A percentile compares a stretch with the other conserved stretches of the same genome.
Conservation (phyloP, 2,888 invertebrate genomes). For the Melinaea menophilus region DNA sequence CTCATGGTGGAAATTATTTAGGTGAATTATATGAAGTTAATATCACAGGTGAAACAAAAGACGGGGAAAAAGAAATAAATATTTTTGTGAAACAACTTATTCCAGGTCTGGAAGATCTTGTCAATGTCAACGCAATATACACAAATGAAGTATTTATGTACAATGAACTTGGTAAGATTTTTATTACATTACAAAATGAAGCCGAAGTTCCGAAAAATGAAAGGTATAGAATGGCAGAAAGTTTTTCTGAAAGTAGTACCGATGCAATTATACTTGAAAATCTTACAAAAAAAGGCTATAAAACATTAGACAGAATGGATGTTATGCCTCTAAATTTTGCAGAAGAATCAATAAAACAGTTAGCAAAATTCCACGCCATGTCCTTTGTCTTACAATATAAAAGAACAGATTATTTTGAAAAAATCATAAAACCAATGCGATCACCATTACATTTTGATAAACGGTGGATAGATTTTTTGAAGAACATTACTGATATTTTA, state of each 20-base stretch:
- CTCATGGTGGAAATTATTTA: constrained; percentile 50
- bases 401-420: constrained; percentile 32
- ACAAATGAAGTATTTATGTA: constrained; percentile 43
- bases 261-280: constrained; percentile 51
- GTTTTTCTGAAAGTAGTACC: constrained; percentile 39
- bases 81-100: constrained; percentile 49
- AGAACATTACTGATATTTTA: constrained; percentile 33
- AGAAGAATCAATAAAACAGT: constrained; percentile 35
- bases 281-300: constrained; percentile 41
- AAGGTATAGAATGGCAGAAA: constrained; percentile 40
- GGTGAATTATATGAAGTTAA: constrained; percentile 45
- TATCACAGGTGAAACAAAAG: constrained; percentile 43
- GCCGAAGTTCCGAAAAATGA: constrained; percentile 40
- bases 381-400: constrained; percentile 37
- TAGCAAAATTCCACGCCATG: constrained; percentile 42
- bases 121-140: constrained; percentile 39
- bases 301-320: constrained; percentile 34
- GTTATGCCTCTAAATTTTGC: constrained; percentile 38
- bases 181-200: constrained; percentile 38
- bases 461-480: constrained; percentile 34
- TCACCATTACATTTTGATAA: constrained; percentile 31
- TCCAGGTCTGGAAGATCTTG: constrained; percentile 28
- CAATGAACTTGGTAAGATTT: constrained; percentile 37
- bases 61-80: constrained; percentile 43
- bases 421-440: constrained; percentile 37